Conservation (phyloP, 2,888 invertebrate genomes). For the Parapristionchus giblindavisi region DNA sequence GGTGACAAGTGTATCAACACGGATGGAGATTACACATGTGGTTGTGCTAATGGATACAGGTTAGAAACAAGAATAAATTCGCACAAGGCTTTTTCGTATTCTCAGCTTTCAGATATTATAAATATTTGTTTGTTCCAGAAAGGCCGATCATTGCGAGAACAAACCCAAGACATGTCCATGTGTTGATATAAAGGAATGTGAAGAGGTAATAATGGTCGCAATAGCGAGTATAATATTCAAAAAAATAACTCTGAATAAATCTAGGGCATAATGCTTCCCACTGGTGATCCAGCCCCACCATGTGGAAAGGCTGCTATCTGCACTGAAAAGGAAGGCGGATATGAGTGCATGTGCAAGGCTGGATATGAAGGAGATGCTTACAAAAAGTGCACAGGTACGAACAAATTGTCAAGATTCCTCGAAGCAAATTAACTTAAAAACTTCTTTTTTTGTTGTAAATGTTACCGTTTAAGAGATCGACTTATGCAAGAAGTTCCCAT, state of each 20-base stretch:
- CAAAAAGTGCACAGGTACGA: background rate
- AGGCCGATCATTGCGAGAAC: background rate
- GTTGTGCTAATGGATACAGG: conserved; percentile 3
- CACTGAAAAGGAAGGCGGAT: conserved; percentile 50
- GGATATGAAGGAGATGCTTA: conserved; percentile 72
- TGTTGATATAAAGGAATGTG: conserved; percentile 30
- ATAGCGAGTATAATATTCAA: background rate
- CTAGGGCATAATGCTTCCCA: background rate
- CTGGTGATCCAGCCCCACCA: conserved; percentile 29
- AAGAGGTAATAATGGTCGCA: background rate
- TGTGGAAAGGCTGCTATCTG: conserved; percentile 58
- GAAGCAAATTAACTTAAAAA: background rate
- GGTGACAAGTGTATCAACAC: conserved; percentile 12
- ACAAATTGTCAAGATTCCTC: background rate
- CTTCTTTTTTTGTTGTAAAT: background rate
- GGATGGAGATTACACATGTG: conserved; percentile 15
- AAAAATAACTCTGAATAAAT: background rate
- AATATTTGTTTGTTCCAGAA: conserved; percentile 1
- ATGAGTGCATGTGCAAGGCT: conserved; percentile 73
- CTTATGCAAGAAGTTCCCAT: conserved; percentile 22
- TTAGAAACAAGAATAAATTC: background rate
- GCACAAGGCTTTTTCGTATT: no score
- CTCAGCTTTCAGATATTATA: background rate
- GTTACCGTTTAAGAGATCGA: conserved; percentile 18
- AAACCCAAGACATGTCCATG: conserved; percentile 12